Evolutionary conservation across 2,888 invertebrate species (phyloP).

Genomic region (Bombyx huttoni): DNA sequence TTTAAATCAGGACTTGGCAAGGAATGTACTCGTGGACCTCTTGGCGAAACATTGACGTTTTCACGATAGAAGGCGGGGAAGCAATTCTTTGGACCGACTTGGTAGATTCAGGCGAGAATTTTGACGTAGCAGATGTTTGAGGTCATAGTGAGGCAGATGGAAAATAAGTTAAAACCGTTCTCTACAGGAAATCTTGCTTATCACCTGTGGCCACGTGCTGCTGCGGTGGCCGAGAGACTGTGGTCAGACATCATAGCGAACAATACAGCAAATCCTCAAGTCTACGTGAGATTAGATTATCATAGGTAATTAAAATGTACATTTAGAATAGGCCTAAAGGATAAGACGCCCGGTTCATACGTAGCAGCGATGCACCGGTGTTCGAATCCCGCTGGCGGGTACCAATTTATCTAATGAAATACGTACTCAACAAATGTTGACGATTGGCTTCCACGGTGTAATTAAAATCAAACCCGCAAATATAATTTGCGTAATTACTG

Average conservation of each 20-base stretch:
- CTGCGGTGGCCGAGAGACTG: slow-evolving; percentile 79
- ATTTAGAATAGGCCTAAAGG: too few relatives aligned
- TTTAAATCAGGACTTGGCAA: slow-evolving; percentile 79
- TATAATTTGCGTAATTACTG: too few relatives aligned
- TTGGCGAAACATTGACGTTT: slow-evolving; percentile 67
- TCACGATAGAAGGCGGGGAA: slow-evolving; percentile 77
- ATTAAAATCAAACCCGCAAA: too few relatives aligned
- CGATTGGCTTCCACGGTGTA: too few relatives aligned
- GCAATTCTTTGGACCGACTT: slow-evolving; percentile 87
- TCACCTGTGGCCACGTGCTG: slow-evolving; percentile 61
- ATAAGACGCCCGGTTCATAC: too few relatives aligned
- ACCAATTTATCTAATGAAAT: too few relatives aligned
- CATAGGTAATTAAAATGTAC: slow-evolving; percentile 32
- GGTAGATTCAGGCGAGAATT: slow-evolving; percentile 55
- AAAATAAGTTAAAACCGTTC: not conserved
- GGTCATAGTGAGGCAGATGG: too few relatives aligned
- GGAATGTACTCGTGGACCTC: slow-evolving; percentile 84
- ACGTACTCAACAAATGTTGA: too few relatives aligned
- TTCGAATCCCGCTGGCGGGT: too few relatives aligned
- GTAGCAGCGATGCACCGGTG: too few relatives aligned
- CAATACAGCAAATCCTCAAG: slow-evolving; percentile 76
- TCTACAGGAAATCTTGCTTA: slow-evolving; percentile 36
- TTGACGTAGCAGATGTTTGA: too few relatives aligned
- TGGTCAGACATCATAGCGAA: slow-evolving; percentile 85
- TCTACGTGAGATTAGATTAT: slow-evolving; percentile 53